Base-by-base conservation (phyloP, 2,888 invertebrate species). In the Ctenicera cuprea region DNA sequence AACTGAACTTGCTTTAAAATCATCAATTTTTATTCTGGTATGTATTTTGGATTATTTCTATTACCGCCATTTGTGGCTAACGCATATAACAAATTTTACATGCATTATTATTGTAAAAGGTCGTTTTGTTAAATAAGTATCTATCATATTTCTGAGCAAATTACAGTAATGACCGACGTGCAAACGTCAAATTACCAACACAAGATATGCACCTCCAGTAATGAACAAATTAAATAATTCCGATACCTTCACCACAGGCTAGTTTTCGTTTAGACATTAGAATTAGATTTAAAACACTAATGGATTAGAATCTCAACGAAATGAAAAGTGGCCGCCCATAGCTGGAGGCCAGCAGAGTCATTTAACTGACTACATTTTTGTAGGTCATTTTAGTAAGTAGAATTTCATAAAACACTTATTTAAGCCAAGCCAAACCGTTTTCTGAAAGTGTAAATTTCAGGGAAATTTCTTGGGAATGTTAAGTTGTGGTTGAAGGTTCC, bases 221-320 rank as follows among this genome's bases (percentile, higher is more conserved):
- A 59, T n/a, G 38, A 59, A 33, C 59, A 59, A 59, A 38, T 61
- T 61, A 61, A 61, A 61, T 43, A 22, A 61, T 61, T 22, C 18
- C 41, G 22, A 43, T 26, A 33, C 54, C 14, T 22, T 26, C 11
- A 26, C 54, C 54, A n/a, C n/a, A 54, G 30, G 54, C 54, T n/a
- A 54, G 11, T 54, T 54, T 54, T 14, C 30, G 26, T 54, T 54
- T 54, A 26, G 54, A 54, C 26, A 54, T 54, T 30, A 26, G 33
- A 54, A 48, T 43, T 48, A 48, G 48, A 33, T 54, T 54, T 22
- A 8, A 16, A 33, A 33, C 54, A 8, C 30, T 54, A 54, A 54
- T 54, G 30, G 54, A 54, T n/a, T 30, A 54, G 30, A 16, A 54
- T 54, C 22, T 30, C 4, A 54, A 54, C 26, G 54, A 54, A 54